Percentiles rank a stretch among this genome's conserved stretches.
phyloP scores from a whole-genome alignment of 2,797 vertebrate species.

The Sebastes matsubarae region DNA sequence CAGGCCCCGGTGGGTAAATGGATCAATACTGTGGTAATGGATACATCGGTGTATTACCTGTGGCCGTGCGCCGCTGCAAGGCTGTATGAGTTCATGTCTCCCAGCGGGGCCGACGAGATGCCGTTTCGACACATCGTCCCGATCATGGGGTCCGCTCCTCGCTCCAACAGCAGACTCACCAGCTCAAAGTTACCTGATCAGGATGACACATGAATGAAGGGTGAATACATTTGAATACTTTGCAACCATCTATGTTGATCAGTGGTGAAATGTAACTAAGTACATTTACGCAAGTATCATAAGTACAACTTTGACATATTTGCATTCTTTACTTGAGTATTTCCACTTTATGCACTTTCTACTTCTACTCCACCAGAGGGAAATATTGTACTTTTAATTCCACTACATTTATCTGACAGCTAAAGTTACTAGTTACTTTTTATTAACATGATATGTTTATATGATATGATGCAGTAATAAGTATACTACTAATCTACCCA shows the following conservation, averaged over 20 bases:
- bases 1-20: constrained; percentile 35
- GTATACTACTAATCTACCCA: no score
- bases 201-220: not conserved
- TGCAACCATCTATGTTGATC: not conserved
- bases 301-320: not conserved
- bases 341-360: no score
- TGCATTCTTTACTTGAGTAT: no score
- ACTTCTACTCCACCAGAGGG: no score
- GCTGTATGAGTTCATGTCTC: constrained; percentile 87
- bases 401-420: no score
- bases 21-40: constrained; percentile 64
- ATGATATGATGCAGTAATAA: no score
- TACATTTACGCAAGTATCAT: not conserved
- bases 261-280: not conserved
- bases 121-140: constrained; percentile 85
- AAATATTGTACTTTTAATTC: no score
- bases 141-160: constrained; percentile 86
- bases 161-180: constrained; percentile 84
- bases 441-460: no score
- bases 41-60: constrained; percentile 75
- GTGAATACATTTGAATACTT: not conserved
- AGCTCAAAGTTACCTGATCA: constrained; percentile 86
- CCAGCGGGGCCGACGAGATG: constrained; percentile 81
- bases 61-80: constrained; percentile 86
- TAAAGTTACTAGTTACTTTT: no score